Evolutionary conservation across 30 jellyfish, hydroid and myxozoan genomes (phyloP).

Genomic region (Aurelia aurita): DNA sequence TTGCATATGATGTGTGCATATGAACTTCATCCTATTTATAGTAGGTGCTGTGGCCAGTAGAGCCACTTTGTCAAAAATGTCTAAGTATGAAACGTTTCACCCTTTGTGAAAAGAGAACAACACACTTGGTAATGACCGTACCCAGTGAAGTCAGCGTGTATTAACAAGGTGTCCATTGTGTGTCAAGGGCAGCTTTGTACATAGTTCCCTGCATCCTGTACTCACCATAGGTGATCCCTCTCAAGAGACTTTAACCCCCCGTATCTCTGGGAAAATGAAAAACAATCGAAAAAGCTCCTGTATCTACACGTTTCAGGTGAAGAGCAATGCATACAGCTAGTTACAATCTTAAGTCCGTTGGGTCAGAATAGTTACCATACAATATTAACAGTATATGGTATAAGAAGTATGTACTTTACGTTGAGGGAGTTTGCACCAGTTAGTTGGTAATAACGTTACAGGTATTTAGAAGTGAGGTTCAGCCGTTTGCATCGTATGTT

Average conservation of each 20-base stretch:
- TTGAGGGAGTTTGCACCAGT: background rate
- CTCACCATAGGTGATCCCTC: too few species aligned
- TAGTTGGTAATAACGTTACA: background rate
- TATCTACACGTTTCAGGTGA: background rate
- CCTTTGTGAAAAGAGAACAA: too few species aligned
- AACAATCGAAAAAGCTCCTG: background rate
- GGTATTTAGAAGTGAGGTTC: conserved; percentile 31
- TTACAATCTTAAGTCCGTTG: background rate
- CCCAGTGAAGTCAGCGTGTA: too few species aligned
- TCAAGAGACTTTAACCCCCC: background rate
- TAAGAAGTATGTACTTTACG: background rate
- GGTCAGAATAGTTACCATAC: background rate
- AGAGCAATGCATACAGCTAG: background rate
- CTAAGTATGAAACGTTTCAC: too few species aligned
- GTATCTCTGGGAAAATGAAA: background rate
- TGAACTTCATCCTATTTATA: too few species aligned
- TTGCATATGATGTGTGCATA: too few species aligned
- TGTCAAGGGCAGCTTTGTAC: too few species aligned
- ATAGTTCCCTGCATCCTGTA: too few species aligned
- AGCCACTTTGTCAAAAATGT: too few species aligned
- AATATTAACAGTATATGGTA: background rate
- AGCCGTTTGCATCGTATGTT: conserved; percentile 39
- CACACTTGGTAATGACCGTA: too few species aligned
- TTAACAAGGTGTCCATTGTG: too few species aligned
- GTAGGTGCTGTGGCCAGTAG: too few species aligned